Evolutionary conservation across 1,140 invertebrate genomes (phyloP).

Genomic region (Lucilia sericata): DNA sequence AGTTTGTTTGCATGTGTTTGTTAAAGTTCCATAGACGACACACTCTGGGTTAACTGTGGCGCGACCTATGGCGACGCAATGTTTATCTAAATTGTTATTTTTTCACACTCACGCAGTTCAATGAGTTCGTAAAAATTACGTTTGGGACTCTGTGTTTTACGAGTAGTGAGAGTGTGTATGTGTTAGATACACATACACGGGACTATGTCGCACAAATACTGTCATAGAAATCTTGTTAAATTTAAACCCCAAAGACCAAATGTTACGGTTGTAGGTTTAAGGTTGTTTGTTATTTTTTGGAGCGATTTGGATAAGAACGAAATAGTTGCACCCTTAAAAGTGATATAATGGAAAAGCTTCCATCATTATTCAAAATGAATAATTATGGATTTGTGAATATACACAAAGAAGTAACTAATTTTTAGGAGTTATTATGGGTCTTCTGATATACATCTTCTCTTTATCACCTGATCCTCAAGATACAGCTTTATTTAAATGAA

Average conservation of each 20-base stretch:
- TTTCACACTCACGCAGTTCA: conserved; percentile 68
- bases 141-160: conserved; percentile 67
- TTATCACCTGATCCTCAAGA: too few relatives aligned
- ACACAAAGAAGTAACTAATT: too few relatives aligned
- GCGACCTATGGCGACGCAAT: conserved; percentile 56
- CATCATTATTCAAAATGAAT: too few relatives aligned
- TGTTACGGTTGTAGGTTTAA: conserved; percentile 14
- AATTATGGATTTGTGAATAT: too few relatives aligned
- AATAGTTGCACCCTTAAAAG: too few relatives aligned
- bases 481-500: too few relatives aligned
- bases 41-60: conserved; percentile 44
- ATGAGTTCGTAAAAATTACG: conserved; percentile 68
- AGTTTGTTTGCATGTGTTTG: background rate
- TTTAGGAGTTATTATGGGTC: too few relatives aligned
- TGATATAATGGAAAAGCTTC: too few relatives aligned
- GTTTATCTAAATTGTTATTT: conserved; percentile 68
- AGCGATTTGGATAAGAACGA: too few relatives aligned
- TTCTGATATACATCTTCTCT: too few relatives aligned
- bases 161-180: background rate
- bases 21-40: conserved; percentile 19
- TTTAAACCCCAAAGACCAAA: conserved; percentile 36
- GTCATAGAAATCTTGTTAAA: background rate
- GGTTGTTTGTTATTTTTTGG: background rate
- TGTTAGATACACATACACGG: background rate
- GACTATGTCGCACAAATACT: background rate